These are phyloP conservation scores for Papilio aristodemus DNA, from an alignment of 1,140 invertebrate species.

Conservation along the genomic window DNA sequence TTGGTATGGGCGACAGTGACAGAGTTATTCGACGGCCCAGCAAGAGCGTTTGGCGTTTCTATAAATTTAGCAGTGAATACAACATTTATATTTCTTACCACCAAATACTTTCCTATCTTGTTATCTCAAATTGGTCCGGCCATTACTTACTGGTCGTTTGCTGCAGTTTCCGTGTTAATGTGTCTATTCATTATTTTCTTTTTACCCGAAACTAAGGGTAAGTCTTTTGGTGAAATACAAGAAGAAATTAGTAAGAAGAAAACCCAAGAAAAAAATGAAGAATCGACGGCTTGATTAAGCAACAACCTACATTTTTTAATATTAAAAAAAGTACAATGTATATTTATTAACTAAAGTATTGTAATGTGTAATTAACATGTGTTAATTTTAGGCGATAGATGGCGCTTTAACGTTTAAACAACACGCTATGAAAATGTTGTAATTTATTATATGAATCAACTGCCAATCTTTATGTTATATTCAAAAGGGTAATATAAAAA, in stretches of 20 bases:
- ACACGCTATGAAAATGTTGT: background rate
- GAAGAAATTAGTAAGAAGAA: conserved; percentile 31
- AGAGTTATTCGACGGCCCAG: conserved; percentile 36
- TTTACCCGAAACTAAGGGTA: conserved; percentile 50
- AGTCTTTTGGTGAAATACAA: conserved; percentile 45
- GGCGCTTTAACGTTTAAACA: background rate
- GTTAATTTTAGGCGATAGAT: background rate
- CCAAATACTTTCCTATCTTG: conserved; percentile 40
- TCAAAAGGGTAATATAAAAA: background rate
- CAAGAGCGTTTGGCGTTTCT: conserved; percentile 35
- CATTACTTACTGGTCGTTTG: conserved; percentile 46
- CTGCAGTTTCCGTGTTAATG: conserved; percentile 35
- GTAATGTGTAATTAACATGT: background rate
- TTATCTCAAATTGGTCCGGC: conserved; percentile 33
- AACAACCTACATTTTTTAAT: no score
- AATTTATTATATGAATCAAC: background rate
- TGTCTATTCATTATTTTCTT: conserved; percentile 41
- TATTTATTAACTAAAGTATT: background rate
- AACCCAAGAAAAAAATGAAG: background rate
- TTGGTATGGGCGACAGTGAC: conserved; percentile 29
- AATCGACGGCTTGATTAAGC: background rate
- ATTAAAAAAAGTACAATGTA: background rate
- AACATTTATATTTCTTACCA: conserved; percentile 10
- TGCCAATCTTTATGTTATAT: background rate
- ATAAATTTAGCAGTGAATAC: background rate